Base-by-base conservation (phyloP, 2,888 invertebrate species). In the Trileptium ribeirensis region DNA sequence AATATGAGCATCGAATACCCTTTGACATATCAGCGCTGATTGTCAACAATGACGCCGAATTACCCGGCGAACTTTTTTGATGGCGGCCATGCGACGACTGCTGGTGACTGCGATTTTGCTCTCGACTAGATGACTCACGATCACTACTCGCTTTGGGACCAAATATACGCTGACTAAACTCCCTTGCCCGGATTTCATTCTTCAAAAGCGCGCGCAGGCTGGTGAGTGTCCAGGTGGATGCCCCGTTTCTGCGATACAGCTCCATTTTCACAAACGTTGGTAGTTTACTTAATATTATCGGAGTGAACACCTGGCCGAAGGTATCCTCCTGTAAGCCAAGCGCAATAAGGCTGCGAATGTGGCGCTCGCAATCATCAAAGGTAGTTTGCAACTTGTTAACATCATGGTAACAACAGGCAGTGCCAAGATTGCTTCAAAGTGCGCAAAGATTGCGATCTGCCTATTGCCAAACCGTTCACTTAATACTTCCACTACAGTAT, bases 221-320 rank as follows among this genome's bases (percentile, higher is more conserved):
- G 33, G 15, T 33, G 3, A 70, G 36, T 8, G 70, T 70, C 70
- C 70, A 29, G 3, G 36, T 8, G 3, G 3, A 15, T 8, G 31
- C 3, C 19, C 70, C 70, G n/a, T 70, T 70, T 70, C n/a, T 8
- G 36, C 70, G 70, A 70, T 70, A 36, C 36, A 70, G 31, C 70
- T 70, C 70, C 36, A 36, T 70, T 29, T 36, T 29, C 3, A 70
- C 36, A n/a, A 36, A 36, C 3, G 33, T 29, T 33, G 70, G 70
- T 8, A 70, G 70, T 31, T 70, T 70, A 8, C 8, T 15, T 36
- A 70, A 70, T 8, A 70, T 70, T 19, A 70, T 70, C n/a, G 70
- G 70, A 15, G 70, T 70, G n/a, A 70, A 70, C 31, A 70, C 70
- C 70, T 70, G 31, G 8, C 70, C 70, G 36, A 70, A 70, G 19